Conservation (phyloP, 2,113 vertebrate species). For the Phrynosoma blainvillii region DNA sequence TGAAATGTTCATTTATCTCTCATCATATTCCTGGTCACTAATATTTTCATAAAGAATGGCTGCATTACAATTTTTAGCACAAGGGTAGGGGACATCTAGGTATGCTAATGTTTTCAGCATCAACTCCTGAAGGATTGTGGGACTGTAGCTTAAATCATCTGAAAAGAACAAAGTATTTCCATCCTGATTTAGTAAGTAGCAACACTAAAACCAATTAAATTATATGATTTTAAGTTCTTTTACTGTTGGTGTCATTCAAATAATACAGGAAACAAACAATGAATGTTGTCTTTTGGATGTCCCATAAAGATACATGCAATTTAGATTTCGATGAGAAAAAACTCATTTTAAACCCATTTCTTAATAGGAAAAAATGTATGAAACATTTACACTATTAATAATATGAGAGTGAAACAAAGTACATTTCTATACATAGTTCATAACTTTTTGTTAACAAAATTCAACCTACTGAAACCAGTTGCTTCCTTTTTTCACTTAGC, state of each 20-base stretch:
- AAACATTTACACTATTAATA: not conserved
- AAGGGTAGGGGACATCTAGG: too few species aligned
- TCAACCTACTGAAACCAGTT: slow-evolving; percentile 78
- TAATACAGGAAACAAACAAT: not conserved
- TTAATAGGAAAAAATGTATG: not conserved
- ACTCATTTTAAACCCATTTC: not conserved
- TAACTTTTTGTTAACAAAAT: not conserved
- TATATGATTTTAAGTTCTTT: not conserved
- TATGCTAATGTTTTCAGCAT: too few species aligned
- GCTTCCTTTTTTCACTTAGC: slow-evolving; percentile 79
- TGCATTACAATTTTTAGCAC: too few species aligned
- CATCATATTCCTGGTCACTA: not conserved
- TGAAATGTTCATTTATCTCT: too few species aligned
- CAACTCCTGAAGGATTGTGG: too few species aligned
- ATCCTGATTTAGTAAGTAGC: not conserved
- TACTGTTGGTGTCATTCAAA: not conserved
- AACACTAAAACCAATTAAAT: not conserved
- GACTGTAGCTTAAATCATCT: not conserved
- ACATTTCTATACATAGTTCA: not conserved
- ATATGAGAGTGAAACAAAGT: not conserved
- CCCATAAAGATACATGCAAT: not conserved
- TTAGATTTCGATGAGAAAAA: not conserved
- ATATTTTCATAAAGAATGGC: not conserved
- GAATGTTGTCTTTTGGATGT: not conserved
- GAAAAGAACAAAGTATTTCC: not conserved